A percentile compares a stretch with the other conserved stretches of the same genome.
Evolutionary conservation across 2,113 vertebrate species (phyloP).

Genomic region (Tyrannus savana): DNA sequence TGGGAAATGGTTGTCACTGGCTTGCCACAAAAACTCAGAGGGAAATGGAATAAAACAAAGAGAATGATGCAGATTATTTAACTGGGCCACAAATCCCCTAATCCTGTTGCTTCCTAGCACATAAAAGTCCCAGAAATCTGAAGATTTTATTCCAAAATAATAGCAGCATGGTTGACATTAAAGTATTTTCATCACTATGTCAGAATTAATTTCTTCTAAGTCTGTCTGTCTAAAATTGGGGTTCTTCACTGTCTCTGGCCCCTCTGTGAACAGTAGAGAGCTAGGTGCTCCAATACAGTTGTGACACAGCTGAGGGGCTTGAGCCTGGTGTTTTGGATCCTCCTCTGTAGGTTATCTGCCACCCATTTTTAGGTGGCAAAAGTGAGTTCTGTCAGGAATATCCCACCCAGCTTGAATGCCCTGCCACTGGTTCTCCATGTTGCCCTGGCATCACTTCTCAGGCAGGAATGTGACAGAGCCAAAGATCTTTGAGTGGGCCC

Average conservation of each 20-base stretch:
- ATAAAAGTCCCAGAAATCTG: background rate
- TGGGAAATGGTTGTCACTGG: background rate
- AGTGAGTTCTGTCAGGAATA: background rate
- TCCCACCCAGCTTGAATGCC: background rate
- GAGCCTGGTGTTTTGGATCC: background rate
- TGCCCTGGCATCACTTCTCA: background rate
- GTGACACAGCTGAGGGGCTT: background rate
- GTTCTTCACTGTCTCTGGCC: background rate
- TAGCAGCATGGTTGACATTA: background rate
- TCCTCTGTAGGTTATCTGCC: background rate
- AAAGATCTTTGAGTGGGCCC: background rate
- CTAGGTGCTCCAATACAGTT: fast-evolving
- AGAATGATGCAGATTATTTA: background rate
- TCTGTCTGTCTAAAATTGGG: fast-evolving
- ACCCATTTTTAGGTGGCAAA: background rate
- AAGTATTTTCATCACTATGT: background rate
- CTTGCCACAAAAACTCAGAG: background rate
- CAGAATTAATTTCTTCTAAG: background rate
- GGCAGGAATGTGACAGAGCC: background rate
- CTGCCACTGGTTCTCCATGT: background rate
- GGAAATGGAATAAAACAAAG: constrained; percentile 1
- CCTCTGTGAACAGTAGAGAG: background rate
- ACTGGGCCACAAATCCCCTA: background rate
- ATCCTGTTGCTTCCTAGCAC: background rate
- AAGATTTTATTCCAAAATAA: background rate